A percentile compares a stretch with the other conserved stretches of the same genome.
phyloP scores from a whole-genome alignment of 2,797 vertebrate species.

The Manis javanica region DNA sequence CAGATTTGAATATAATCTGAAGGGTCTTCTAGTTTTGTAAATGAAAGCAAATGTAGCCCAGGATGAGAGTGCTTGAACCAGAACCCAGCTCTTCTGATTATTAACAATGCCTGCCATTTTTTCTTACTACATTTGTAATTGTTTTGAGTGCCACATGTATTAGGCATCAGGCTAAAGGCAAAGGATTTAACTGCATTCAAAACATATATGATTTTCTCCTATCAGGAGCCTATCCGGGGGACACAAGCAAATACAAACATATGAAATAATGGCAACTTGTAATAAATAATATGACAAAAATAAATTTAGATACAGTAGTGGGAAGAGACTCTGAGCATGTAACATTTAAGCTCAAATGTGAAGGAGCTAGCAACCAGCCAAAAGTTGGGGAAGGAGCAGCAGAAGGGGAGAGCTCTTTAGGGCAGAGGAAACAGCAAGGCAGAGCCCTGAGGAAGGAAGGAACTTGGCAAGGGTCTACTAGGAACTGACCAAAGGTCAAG shows the following conservation, averaged over 20 bases:
- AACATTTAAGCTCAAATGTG: constrained; percentile 12
- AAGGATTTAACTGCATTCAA: not conserved
- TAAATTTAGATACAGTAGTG: not conserved
- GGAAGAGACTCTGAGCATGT: not conserved
- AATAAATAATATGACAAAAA: constrained; percentile 1
- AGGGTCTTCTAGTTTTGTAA: not conserved
- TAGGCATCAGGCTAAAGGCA: not conserved
- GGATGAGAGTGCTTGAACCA: not conserved
- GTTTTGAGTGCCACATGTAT: not conserved
- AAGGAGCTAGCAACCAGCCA: not conserved
- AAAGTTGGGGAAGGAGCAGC: not conserved
- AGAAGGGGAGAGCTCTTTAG: not conserved
- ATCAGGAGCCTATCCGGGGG: not conserved
- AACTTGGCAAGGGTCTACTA: not conserved
- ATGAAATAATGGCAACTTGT: not conserved
- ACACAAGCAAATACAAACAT: not conserved
- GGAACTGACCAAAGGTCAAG: not conserved
- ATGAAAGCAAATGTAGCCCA: not conserved
- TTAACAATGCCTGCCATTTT: not conserved
- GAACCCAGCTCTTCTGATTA: not conserved
- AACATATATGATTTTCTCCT: not conserved
- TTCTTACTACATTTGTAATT: constrained; percentile 14
- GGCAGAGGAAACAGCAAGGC: not conserved
- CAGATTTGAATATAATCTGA: not conserved
- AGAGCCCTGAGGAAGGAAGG: not conserved